phyloP scores from a whole-genome alignment of 2,797 vertebrate genomes.

The Notolabrus celidotus region DNA sequence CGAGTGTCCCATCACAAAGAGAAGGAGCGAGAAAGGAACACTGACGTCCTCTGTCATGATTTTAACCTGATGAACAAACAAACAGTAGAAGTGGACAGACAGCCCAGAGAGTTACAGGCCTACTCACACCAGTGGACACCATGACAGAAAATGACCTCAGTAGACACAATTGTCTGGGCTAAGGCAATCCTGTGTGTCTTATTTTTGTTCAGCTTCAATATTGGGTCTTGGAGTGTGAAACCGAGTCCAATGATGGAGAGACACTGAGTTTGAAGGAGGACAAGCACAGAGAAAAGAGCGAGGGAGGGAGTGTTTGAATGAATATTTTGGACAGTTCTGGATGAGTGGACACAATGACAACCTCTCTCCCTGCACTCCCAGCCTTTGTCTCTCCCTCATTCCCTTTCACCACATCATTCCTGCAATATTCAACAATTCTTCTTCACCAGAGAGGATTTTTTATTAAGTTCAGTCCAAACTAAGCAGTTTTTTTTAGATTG shows the following conservation, averaged over 20 bases:
- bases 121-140: constrained; percentile 43
- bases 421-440: constrained; percentile 26
- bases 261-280: constrained; percentile 44
- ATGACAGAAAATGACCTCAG: constrained; percentile 62
- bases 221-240: constrained; percentile 68
- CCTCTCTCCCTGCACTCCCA: constrained; percentile 34
- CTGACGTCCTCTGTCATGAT: too few relatives aligned
- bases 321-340: constrained; percentile 65
- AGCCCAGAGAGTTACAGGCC: constrained; percentile 1
- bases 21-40: constrained; percentile 9
- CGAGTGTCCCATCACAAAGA: constrained; percentile 48
- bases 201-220: constrained; percentile 74
- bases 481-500: constrained; percentile 50
- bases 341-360: constrained; percentile 63
- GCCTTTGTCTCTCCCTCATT: constrained; percentile 19
- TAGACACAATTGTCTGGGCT: constrained; percentile 66
- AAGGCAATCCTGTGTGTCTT: constrained; percentile 66
- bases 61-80: too few relatives aligned
- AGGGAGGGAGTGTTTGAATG: constrained; percentile 43
- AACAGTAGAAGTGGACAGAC: too few relatives aligned
- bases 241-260: constrained; percentile 70
- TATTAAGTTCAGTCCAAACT: constrained; percentile 28
- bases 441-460: constrained; percentile 44
- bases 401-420: constrained; percentile 48
- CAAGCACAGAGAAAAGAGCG: constrained; percentile 24